These are phyloP conservation scores for Ctenicera cuprea DNA, from an alignment of 2,888 invertebrate genomes.

Conservation along the genomic window DNA sequence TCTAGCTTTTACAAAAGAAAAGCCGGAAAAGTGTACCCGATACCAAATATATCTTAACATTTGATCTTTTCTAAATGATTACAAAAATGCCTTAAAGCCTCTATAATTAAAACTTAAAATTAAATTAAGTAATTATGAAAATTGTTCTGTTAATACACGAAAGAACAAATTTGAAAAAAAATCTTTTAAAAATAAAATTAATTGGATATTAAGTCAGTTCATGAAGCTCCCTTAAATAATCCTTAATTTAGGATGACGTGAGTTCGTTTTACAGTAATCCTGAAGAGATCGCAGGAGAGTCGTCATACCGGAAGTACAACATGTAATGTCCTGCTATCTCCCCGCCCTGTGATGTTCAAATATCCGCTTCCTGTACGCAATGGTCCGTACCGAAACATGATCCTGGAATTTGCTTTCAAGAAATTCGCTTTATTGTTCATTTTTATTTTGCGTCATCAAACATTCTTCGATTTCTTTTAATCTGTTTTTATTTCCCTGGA, in stretches of 20 bases:
- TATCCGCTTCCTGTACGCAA: conserved; percentile 57
- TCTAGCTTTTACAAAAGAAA: not conserved
- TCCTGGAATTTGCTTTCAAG: conserved; percentile 56
- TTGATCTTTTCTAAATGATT: too few relatives aligned
- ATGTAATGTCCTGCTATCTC: conserved; percentile 54
- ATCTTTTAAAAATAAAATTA: too few relatives aligned
- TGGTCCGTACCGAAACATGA: conserved; percentile 56
- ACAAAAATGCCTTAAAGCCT: too few relatives aligned
- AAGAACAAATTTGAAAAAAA: too few relatives aligned
- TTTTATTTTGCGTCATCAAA: conserved; percentile 50
- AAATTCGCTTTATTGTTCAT: conserved; percentile 54
- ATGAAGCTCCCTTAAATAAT: not conserved
- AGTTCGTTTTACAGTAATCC: conserved; percentile 34
- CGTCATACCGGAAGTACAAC: conserved; percentile 54
- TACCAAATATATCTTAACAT: not conserved
- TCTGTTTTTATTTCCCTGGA: conserved; percentile 41
- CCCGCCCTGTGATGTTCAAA: conserved; percentile 55
- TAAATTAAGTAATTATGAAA: too few relatives aligned
- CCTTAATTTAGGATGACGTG: conserved; percentile 35
- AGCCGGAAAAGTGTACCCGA: not conserved
- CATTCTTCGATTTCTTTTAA: conserved; percentile 47
- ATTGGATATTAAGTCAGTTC: too few relatives aligned
- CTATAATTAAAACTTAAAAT: too few relatives aligned
- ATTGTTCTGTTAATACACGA: too few relatives aligned
- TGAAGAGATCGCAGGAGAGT: conserved; percentile 33